Percentiles rank a stretch among this genome's conserved stretches.
Evolutionary conservation across 2,113 vertebrate genomes (phyloP).

Genomic region (Maccullochella peelii): DNA sequence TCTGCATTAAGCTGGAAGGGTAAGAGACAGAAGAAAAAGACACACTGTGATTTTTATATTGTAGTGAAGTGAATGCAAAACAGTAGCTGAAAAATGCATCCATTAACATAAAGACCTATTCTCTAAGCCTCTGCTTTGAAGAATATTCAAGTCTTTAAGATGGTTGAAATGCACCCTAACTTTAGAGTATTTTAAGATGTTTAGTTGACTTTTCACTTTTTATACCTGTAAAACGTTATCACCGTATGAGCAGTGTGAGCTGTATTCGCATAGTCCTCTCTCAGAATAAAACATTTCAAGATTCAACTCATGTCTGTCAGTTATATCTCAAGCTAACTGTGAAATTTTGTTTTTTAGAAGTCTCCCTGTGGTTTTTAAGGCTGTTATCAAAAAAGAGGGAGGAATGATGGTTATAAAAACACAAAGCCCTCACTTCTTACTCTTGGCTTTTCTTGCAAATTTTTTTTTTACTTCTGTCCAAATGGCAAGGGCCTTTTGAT

Average conservation of each 20-base stretch:
- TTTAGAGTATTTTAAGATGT: neutral
- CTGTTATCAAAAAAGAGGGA: neutral
- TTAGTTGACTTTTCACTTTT: neutral
- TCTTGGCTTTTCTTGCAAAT: neutral
- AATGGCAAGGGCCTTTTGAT: constrained; percentile 49
- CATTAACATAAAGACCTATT: neutral
- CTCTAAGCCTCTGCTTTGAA: neutral
- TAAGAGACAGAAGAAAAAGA: no score
- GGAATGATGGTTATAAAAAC: neutral
- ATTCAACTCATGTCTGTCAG: neutral
- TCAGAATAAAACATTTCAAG: constrained; percentile 5
- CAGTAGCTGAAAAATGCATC: neutral
- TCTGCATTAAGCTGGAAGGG: neutral
- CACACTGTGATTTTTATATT: neutral
- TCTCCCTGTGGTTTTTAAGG: neutral
- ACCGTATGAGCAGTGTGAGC: neutral
- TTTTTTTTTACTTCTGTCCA: constrained; percentile 1
- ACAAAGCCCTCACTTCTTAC: neutral
- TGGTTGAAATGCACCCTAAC: neutral
- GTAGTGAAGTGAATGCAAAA: neutral
- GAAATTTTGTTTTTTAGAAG: neutral
- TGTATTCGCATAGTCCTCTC: neutral
- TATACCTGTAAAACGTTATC: neutral
- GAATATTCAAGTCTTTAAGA: neutral
- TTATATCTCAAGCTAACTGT: neutral